phyloP scores from a whole-genome alignment of 2,797 vertebrate genomes.

The Anguilla megastoma region DNA sequence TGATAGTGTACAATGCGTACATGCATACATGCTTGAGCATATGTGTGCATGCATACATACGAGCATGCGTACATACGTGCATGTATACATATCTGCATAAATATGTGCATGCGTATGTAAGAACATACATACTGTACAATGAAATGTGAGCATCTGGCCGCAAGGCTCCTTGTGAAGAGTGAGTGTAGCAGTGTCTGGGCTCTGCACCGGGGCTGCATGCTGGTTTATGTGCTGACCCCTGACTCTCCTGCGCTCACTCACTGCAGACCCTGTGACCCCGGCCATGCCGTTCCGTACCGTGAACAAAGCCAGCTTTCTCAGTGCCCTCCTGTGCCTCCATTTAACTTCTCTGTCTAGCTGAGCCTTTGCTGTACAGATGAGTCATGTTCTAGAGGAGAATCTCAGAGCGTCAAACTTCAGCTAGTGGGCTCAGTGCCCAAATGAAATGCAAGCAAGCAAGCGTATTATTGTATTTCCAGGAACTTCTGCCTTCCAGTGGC shows the following conservation, averaged over 20 bases:
- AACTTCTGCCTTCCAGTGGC: not conserved
- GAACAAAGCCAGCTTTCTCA: slow-evolving; percentile 16
- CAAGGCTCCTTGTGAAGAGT: too few species aligned
- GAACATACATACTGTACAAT: too few species aligned
- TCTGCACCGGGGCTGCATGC: not conserved
- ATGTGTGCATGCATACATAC: too few species aligned
- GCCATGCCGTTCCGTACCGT: not conserved
- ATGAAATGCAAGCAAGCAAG: not conserved
- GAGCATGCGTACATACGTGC: too few species aligned
- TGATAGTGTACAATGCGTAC: not conserved
- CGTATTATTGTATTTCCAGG: not conserved
- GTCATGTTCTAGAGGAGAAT: not conserved
- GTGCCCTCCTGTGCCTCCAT: not conserved
- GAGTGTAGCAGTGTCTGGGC: not conserved
- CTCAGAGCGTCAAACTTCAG: not conserved
- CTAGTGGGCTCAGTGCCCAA: too few species aligned
- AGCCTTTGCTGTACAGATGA: not conserved
- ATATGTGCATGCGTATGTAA: too few species aligned
- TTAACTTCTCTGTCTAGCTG: not conserved
- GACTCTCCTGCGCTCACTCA: not conserved
- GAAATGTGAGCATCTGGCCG: too few species aligned
- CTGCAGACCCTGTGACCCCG: not conserved
- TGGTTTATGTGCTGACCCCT: slow-evolving; percentile 15
- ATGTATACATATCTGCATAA: too few species aligned
- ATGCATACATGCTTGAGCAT: not conserved